These are phyloP conservation scores for Aegithalos caudatus DNA, from an alignment of 2,113 vertebrate species.

Conservation along the genomic window DNA sequence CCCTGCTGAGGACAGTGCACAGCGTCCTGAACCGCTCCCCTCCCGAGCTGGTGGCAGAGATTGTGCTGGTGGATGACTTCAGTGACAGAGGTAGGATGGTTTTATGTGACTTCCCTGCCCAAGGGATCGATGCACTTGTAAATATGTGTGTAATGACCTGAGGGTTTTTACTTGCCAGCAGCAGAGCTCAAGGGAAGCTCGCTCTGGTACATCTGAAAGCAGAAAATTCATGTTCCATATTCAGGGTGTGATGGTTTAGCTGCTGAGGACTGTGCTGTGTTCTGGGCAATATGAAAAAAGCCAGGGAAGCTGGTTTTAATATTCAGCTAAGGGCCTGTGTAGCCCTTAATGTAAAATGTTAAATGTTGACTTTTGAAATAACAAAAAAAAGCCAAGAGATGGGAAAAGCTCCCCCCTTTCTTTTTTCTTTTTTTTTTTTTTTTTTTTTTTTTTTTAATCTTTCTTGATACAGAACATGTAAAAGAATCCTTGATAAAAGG, in stretches of 20 bases:
- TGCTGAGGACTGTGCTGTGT: background rate
- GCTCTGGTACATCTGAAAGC: background rate
- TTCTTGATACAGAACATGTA: background rate
- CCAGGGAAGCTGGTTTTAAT: background rate
- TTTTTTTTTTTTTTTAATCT: too few species aligned
- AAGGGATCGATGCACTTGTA: background rate
- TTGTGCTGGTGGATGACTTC: constrained; percentile 96
- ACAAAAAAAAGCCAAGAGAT: background rate
- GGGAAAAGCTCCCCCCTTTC: background rate
- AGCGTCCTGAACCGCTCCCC: constrained; percentile 95
- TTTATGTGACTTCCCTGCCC: background rate
- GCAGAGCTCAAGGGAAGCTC: background rate
- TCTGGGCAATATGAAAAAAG: background rate
- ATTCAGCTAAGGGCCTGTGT: background rate
- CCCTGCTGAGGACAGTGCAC: constrained; percentile 92
- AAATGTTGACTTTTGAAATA: background rate
- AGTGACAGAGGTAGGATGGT: constrained; percentile 89
- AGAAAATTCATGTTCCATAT: rapidly evolving
- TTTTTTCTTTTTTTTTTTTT: background rate
- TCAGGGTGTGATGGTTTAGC: background rate
- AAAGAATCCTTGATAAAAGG: background rate
- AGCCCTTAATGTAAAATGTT: background rate
- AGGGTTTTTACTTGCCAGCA: background rate
- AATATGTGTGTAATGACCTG: background rate
- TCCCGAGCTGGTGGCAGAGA: constrained; percentile 87